These are phyloP conservation scores for Drosophila setifemur DNA, from an alignment of 1,140 invertebrate genomes.

Conservation along the genomic window DNA sequence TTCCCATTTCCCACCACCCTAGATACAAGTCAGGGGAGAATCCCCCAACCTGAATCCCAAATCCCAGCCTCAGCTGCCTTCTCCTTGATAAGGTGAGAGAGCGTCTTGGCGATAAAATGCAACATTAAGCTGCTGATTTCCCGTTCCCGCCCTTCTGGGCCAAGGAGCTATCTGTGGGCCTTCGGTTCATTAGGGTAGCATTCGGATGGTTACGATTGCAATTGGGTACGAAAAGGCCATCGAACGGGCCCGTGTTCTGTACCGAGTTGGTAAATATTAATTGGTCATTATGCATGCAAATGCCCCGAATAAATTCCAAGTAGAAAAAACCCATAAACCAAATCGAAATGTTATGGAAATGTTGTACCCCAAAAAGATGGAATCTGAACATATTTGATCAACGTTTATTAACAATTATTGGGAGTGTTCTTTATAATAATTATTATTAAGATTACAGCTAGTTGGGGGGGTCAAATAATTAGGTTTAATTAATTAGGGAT, in stretches of 20 bases:
- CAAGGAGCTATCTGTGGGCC: background rate
- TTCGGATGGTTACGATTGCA: constrained; percentile 15
- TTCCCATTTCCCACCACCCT: constrained; percentile 44
- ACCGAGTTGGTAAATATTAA: constrained; percentile 12
- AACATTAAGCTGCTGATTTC: constrained; percentile 80
- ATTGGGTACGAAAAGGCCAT: constrained; percentile 27
- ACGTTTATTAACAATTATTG: background rate
- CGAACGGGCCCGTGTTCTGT: constrained; percentile 16
- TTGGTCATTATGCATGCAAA: constrained; percentile 36
- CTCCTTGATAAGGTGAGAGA: constrained; percentile 40
- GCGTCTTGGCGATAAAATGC: constrained; percentile 74
- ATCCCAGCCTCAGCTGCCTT: constrained; percentile 36
- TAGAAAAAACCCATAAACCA: background rate
- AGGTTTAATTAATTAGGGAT: background rate
- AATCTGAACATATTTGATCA: background rate
- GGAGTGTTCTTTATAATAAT: too few species aligned
- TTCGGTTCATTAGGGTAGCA: constrained; percentile 72
- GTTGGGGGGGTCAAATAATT: too few species aligned
- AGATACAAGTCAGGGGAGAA: background rate
- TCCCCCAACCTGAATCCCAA: too few species aligned
- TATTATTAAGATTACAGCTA: too few species aligned
- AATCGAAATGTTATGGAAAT: background rate
- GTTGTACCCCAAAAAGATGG: background rate
- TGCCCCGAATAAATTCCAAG: constrained; percentile 4
- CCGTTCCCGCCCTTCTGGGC: constrained; percentile 7